Base-by-base conservation (phyloP, 2,888 invertebrate species). In the Unio delphinus region DNA sequence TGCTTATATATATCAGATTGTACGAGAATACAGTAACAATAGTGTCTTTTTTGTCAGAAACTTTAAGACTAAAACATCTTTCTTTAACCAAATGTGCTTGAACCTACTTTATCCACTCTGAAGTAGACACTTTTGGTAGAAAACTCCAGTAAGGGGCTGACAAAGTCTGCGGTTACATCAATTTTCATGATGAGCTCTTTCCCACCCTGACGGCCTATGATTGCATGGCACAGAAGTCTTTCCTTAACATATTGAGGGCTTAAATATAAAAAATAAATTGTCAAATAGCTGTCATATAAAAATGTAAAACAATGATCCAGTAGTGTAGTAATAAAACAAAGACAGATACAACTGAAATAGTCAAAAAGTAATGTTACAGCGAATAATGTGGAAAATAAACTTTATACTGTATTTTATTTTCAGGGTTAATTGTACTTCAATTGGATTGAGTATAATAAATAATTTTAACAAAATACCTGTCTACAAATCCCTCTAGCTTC, bases 181-280 rank as follows among this genome's bases (percentile, higher is more conserved):
- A 89, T 86, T 72, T 84, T 87, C 85, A 89, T 89, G 74, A 90
- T 88, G 61, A 88, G 80, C 71, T 89, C 89, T 75, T 90, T 90
- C n/a, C 90, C 90, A 20, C 89, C 90, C 67, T 87, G 84, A 56
- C 88, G 80, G 8, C 90, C 90, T 75, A 90, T 89, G 69, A 90
- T 90, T 30, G 90, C 88, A 74, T 90, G 88, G 71, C 90, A 90
- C 55, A 87, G 72, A 68, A 90, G 72, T 15, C 80, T 78, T 78
- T 90, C 90, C 56, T 84, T 81, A n/a, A 90, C 84, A 69, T 76
- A 78, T 70, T 86, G 85, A 7, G 90, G 89, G 20, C 89, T 89
- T 77, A 26, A 75, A 71, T 30, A 64, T 17, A 4, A 11, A 45
- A 45, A 45, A 45, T 11, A 45, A 45, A 45, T 45, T 45, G 8